Percentiles rank a stretch among this genome's conserved stretches.
Conservation (phyloP, 2,113 vertebrate species). For the Gambusia affinis region DNA sequence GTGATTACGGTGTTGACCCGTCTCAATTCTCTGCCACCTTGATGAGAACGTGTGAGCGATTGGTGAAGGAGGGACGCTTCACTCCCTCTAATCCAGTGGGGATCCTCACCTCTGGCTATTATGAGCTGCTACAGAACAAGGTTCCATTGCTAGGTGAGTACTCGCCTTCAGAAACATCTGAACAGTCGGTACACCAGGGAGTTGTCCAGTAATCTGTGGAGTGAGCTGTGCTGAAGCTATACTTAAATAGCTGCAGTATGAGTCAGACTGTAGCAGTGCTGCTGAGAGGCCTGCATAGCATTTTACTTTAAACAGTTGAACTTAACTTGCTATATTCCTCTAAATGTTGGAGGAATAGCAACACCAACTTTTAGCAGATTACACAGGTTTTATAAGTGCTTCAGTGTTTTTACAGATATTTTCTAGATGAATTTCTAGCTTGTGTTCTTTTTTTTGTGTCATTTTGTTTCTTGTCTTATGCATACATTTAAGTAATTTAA, state of each 20-base stretch:
- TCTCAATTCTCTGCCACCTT: conserved; percentile 98
- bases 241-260: conserved; percentile 53
- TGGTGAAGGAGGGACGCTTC: conserved; percentile 97
- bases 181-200: conserved; percentile 2
- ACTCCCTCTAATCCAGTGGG: conserved; percentile 92
- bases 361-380: neutral
- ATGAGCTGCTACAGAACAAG: conserved; percentile 98
- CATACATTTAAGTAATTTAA: conserved; percentile 9
- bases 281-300: neutral
- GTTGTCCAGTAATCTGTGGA: conserved; percentile 1
- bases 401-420: neutral
- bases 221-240: conserved; percentile 15
- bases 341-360: neutral
- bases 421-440: neutral
- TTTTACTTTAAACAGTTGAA: neutral
- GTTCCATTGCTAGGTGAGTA: conserved; percentile 95
- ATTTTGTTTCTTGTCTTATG: conserved; percentile 2
- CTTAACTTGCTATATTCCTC: too few relatives aligned
- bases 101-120: conserved; percentile 94
- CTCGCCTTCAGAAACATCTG: neutral
- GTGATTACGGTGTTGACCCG: conserved; percentile 97
- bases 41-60: conserved; percentile 95
- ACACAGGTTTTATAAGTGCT: too few relatives aligned
- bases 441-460: neutral
- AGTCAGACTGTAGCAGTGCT: conserved; percentile 40